Evolutionary conservation across 2,113 vertebrate species (phyloP).

Genomic region (Aptenodytes patagonicus): DNA sequence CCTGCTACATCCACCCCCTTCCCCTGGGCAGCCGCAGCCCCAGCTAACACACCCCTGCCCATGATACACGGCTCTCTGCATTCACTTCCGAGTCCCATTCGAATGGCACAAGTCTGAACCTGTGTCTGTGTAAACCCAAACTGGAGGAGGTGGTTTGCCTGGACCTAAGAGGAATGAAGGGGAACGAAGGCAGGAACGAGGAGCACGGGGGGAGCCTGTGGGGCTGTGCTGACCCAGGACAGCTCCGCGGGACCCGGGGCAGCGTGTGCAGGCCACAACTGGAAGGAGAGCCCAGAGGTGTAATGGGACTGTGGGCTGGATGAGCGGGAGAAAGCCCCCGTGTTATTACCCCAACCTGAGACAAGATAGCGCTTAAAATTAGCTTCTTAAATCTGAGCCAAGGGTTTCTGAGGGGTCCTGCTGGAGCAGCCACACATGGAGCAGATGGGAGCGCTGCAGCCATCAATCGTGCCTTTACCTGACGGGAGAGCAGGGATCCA

Average conservation of each 20-base stretch:
- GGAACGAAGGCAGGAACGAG: background rate
- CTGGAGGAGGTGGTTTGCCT: background rate
- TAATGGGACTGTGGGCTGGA: background rate
- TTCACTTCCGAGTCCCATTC: background rate
- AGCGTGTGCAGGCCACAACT: background rate
- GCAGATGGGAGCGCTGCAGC: fast-evolving
- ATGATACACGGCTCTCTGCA: fast-evolving
- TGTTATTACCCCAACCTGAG: background rate
- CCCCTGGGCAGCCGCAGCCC: background rate
- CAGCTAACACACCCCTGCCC: background rate
- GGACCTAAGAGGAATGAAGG: background rate
- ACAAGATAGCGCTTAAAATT: background rate
- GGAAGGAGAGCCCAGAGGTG: background rate
- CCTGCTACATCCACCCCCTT: background rate
- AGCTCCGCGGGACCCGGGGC: fast-evolving
- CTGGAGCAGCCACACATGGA: background rate
- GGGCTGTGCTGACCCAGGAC: background rate
- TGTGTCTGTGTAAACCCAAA: background rate
- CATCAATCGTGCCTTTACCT: background rate
- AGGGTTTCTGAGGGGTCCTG: background rate
- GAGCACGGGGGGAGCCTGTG: fast-evolving
- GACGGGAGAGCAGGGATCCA: background rate
- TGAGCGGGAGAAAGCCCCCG: background rate
- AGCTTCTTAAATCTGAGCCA: background rate
- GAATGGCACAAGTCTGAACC: background rate